A percentile compares a stretch with the other conserved stretches of the same genome.
Conservation (phyloP, 2,113 vertebrate genomes). For the Callithrix jacchus region DNA sequence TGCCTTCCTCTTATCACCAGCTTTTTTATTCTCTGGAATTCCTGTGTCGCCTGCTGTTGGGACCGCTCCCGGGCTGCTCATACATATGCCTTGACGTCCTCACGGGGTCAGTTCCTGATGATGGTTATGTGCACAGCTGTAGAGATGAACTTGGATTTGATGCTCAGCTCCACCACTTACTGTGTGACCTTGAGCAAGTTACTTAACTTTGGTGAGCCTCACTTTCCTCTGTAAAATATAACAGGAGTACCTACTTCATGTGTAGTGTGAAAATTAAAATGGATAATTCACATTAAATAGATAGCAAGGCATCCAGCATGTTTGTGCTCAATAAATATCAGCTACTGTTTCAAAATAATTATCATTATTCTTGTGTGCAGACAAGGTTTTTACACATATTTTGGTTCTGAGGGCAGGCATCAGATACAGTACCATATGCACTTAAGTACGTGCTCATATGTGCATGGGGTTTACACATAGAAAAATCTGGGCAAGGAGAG, state of each 20-base stretch:
- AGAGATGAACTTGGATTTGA: neutral
- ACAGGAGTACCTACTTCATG: neutral
- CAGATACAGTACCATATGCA: neutral
- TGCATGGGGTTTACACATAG: neutral
- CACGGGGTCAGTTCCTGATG: neutral
- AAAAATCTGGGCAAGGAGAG: neutral
- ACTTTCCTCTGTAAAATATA: neutral
- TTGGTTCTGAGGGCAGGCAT: neutral
- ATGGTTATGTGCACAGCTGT: neutral
- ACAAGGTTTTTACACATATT: neutral
- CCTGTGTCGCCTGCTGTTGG: neutral
- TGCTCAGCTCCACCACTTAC: neutral
- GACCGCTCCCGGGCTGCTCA: neutral
- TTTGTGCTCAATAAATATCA: neutral
- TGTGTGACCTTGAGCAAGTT: neutral
- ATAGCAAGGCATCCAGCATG: neutral
- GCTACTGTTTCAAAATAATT: neutral
- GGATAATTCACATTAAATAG: neutral
- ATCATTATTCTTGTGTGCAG: neutral
- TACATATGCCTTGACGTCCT: rapidly evolving
- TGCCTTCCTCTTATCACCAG: neutral
- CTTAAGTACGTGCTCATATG: neutral
- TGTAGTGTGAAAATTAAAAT: neutral
- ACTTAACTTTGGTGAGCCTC: neutral
- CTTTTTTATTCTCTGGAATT: neutral